Base-by-base conservation (phyloP, 2,888 invertebrate species). In the Epinotia bilunana region DNA sequence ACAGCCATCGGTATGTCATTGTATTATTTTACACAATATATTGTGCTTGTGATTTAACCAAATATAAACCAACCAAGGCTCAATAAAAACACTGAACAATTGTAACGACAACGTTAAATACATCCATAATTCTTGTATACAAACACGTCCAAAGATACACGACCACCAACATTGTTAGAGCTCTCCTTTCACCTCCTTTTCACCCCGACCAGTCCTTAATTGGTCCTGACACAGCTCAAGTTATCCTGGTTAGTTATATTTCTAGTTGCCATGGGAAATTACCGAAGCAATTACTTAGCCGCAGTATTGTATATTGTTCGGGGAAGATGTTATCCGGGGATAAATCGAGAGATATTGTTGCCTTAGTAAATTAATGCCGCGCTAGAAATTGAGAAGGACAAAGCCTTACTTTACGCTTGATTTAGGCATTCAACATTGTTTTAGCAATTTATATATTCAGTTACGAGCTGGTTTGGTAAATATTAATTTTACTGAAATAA, bases 211-310 rank as follows among this genome's bases (percentile, higher is more conserved):
- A 28, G 61, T 67, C 13, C 61, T 46, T 75, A 75, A 75, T 72
- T 75, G 75, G 55, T 62, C 23, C 61, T 75, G 75, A 67, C 75
- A 67, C 12, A 46, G 75, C 46, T 28, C 75, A 28, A 57, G n/a
- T 28, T 61, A 67, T 6, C 55, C 33, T 62, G 62, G 75, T 72
- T 67, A 67, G 75, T 55, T 62, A 72, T 75, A 71, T 72, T 72
- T 72, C 75, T 75, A 67, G 71, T 75, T 75, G 75, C 75, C 75
- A 75, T 72, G 72, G 71, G 72, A 72, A 75, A 75, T 75, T 75
- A 75, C 57, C 57, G 20, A n/a, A 23, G 67, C 72, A 75, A 75
- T 75, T 75, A 72, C 75, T 75, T 75, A 72, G 61, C 61, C 69
- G 55, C 61, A 67, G 74, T 60, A 74, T 75, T 72, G 65, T 75